Evolutionary conservation across 2,113 vertebrate species (phyloP), one percentile per base, ranked within the genome.

Genomic region (Agelaius tricolor): DNA sequence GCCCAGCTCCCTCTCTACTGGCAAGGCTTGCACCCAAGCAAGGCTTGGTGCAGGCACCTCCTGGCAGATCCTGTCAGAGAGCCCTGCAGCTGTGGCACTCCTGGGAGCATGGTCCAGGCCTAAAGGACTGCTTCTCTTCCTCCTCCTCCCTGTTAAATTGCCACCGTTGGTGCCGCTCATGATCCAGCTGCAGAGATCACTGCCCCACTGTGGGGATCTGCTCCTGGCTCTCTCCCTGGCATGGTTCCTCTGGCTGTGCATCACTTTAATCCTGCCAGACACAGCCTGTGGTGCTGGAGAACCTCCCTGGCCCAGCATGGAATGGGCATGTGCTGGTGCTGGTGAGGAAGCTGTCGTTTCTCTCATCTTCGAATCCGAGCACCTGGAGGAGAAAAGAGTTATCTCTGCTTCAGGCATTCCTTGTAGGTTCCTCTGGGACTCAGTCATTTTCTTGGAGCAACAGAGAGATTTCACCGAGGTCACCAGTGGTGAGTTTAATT

Each of bases 391-490:
- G 51, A 41, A 39, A 55, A 33, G 51, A 65, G 27, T 63, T 41
- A 17, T 71, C 35, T 51, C 49, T 51, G 31, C 35, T 62, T 62
- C 43, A 47, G 41, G 10, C 17, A 49, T 35, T 44, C 43, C 43
- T 63, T 37, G 57, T 12, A 37, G 35, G 9, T 3, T 71, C 10
- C 49, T 44, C 35, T 77, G 43, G 17, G 31, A 43, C 49, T 63
- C 57, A 37, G 22, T 37, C 4, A 11, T 99, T 99, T 90, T 99
- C 98, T 74, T 59, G 44, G 68, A 59, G 86, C 33, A 37, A 52
- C 51, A 73, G 43, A 43, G 43, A 49, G 35, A 33, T 11, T 66
- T 72, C 35, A 10, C 43, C 51, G 33, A 51, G 17, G 31, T 63
- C 49, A 55, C n/a, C 57, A 55, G 8, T 15, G 31, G 35, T 15